Conservation (phyloP, 2,888 invertebrate genomes). For the Patella depressa region DNA sequence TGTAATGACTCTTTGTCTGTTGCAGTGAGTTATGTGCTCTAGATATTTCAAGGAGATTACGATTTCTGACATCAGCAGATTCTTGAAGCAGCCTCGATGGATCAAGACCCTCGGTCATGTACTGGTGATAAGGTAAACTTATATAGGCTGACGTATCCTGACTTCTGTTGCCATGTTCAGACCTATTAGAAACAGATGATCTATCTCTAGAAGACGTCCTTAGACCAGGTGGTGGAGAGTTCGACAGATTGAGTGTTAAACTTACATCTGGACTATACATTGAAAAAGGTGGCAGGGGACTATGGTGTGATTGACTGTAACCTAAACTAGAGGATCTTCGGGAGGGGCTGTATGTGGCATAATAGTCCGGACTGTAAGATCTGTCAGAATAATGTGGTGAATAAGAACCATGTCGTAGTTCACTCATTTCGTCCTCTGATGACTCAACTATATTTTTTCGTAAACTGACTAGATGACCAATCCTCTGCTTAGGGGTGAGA, state of each 20-base stretch:
- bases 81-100: slow-evolving; percentile 49
- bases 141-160: background rate
- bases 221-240: slow-evolving; percentile 10
- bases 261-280: slow-evolving; percentile 1
- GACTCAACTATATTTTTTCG: slow-evolving; percentile 56
- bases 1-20: background rate
- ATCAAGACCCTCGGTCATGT: slow-evolving; percentile 32
- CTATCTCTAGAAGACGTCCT: slow-evolving; percentile 14
- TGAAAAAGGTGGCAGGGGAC: background rate
- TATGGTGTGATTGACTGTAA: background rate
- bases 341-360: slow-evolving; percentile 21
- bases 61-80: slow-evolving; percentile 46
- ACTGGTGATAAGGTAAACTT: slow-evolving; percentile 17
- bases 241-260: background rate
- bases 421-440: slow-evolving; percentile 44
- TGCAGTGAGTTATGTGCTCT: slow-evolving; percentile 42
- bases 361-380: slow-evolving; percentile 19
- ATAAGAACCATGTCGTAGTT: slow-evolving; percentile 27
- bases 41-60: slow-evolving; percentile 46
- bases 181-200: background rate
- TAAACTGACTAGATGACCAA: slow-evolving; percentile 54
- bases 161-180: background rate
- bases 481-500: slow-evolving; percentile 63
- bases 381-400: slow-evolving; percentile 25
- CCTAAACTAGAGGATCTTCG: slow-evolving; percentile 12